A percentile compares a stretch with the other conserved stretches of the same genome.
These are phyloP conservation scores for Takifugu rubripes DNA, from an alignment of 2,797 vertebrate genomes.

Conservation along the genomic window DNA sequence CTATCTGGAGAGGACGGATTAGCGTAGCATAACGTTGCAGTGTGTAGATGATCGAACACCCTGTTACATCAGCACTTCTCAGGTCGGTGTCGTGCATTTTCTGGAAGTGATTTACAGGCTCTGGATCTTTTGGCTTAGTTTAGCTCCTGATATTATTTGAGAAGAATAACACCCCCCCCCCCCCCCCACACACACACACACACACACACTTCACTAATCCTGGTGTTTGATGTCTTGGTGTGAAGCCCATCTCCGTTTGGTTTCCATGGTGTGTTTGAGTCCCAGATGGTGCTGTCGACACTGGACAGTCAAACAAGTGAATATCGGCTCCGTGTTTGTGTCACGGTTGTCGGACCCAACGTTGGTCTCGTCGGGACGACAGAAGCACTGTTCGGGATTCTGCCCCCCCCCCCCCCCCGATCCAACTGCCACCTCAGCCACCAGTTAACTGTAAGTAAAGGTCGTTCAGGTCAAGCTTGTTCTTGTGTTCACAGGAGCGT, in stretches of 20 bases:
- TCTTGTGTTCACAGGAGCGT: constrained; percentile 36
- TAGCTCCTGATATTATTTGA: constrained; percentile 2
- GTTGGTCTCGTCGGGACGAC: constrained; percentile 11
- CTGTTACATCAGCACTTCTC: constrained; percentile 35
- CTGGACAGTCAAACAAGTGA: constrained; percentile 6
- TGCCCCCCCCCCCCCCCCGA: neutral
- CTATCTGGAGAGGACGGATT: constrained; percentile 24
- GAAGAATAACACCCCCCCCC: too few species aligned
- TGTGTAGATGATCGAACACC: constrained; percentile 8
- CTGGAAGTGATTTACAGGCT: constrained; percentile 1
- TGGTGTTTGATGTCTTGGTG: constrained; percentile 11
- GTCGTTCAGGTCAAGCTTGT: constrained; percentile 29
- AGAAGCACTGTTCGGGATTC: neutral
- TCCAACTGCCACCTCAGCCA: neutral
- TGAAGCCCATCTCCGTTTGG: neutral
- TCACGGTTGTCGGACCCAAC: constrained; percentile 3
- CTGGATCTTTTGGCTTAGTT: constrained; percentile 1
- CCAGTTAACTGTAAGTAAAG: constrained; percentile 5
- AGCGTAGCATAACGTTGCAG: constrained; percentile 18
- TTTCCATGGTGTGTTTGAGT: constrained; percentile 1
- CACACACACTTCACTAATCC: constrained; percentile 1
- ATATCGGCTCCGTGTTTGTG: constrained; percentile 16
- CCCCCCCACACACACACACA: too few species aligned
- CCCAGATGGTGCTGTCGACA: neutral
- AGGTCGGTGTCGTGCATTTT: constrained; percentile 25